Percentiles rank a stretch among this genome's conserved stretches.
Evolutionary conservation across 2,113 vertebrate species (phyloP).

Genomic region (Chloropsis cyanopogon): DNA sequence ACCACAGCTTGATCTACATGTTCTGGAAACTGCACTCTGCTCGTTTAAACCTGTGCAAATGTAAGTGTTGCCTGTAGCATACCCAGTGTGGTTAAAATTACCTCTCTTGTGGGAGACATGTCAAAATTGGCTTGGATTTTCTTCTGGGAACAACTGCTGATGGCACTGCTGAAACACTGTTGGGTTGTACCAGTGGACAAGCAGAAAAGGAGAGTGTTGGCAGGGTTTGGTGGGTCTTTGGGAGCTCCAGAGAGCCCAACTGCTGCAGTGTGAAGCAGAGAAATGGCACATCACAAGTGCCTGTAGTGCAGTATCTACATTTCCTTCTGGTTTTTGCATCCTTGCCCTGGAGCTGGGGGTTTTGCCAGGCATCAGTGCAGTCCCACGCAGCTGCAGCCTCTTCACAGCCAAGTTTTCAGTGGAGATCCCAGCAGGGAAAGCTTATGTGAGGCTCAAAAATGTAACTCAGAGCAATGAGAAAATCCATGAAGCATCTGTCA

Average conservation of each 20-base stretch:
- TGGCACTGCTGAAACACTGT: background rate
- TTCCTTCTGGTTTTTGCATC: background rate
- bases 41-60: background rate
- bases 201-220: background rate
- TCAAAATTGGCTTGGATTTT: background rate
- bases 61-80: background rate
- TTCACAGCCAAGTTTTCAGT: background rate
- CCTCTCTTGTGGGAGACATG: background rate
- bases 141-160: background rate
- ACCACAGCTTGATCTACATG: background rate
- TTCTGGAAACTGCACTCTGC: background rate
- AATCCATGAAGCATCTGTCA: background rate
- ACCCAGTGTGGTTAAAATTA: background rate
- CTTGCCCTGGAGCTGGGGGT: background rate
- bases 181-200: background rate
- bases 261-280: background rate
- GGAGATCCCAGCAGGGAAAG: background rate
- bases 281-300: background rate
- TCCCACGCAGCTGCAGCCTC: background rate
- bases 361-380: background rate
- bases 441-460: background rate
- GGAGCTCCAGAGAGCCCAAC: background rate
- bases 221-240: background rate
- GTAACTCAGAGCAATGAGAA: background rate
- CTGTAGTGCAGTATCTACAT: background rate